Evolutionary conservation across 2,888 invertebrate genomes (phyloP).

Genomic region (Eupithecia vulgata): DNA sequence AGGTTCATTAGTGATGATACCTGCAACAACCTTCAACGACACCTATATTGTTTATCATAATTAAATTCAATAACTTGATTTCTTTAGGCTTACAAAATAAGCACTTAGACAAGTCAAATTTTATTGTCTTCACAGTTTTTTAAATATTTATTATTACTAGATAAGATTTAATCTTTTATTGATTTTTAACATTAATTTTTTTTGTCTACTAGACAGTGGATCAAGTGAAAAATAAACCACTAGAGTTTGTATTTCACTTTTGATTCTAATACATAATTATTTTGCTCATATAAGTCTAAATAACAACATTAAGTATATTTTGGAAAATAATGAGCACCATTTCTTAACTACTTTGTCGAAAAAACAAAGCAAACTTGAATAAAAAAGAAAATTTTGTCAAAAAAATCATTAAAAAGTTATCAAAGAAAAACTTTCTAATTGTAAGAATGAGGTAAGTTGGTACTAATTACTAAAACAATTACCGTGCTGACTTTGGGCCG

Average conservation of each 20-base stretch:
- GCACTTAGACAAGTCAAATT: too few species aligned
- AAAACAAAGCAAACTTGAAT: neutral
- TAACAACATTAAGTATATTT: neutral
- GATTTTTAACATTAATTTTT: too few species aligned
- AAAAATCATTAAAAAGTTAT: constrained; percentile 62
- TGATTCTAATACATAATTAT: too few species aligned
- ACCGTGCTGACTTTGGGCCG: constrained; percentile 56
- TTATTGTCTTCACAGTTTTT: too few species aligned
- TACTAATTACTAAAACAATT: constrained; percentile 79
- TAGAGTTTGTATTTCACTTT: too few species aligned
- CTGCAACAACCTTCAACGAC: neutral
- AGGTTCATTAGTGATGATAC: neutral
- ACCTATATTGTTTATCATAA: neutral
- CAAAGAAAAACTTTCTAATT: constrained; percentile 61
- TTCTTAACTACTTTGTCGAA: neutral
- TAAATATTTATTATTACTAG: too few species aligned
- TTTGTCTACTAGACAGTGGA: too few species aligned
- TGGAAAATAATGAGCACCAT: neutral
- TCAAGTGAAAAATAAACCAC: too few species aligned
- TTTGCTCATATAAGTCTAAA: too few species aligned
- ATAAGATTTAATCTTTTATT: too few species aligned
- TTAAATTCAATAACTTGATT: too few species aligned
- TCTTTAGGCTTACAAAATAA: too few species aligned
- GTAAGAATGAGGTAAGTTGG: constrained; percentile 62
- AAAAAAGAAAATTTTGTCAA: constrained; percentile 12